A percentile compares a stretch with the other conserved stretches of the same genome.
phyloP scores from a whole-genome alignment of 2,113 vertebrate genomes.

The Pycnonotus jocosus region DNA sequence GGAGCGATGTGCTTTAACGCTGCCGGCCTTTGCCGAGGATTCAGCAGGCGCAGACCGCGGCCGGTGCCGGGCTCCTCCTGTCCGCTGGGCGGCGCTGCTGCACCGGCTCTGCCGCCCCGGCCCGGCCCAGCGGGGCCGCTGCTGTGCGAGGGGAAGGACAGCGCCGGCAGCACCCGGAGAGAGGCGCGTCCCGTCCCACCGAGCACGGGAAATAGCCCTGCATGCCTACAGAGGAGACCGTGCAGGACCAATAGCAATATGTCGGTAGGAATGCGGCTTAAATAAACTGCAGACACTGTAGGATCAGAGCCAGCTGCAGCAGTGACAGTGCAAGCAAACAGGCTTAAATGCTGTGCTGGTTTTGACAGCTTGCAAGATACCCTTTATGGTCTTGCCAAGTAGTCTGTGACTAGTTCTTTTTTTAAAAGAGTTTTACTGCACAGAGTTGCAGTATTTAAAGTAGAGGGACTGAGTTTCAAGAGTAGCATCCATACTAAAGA shows the following conservation, averaged over 20 bases:
- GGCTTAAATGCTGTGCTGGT: not conserved
- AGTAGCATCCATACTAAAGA: not conserved
- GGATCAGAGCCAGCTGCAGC: not conserved
- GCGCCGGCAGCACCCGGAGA: fast-evolving
- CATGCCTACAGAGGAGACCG: not conserved
- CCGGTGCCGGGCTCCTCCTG: fast-evolving
- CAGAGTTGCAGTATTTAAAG: not conserved
- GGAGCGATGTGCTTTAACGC: not conserved
- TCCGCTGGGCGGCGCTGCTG: not conserved
- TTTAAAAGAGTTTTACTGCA: not conserved
- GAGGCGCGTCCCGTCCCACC: fast-evolving
- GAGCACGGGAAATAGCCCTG: not conserved
- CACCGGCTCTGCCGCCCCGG: not conserved
- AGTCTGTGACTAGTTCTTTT: not conserved
- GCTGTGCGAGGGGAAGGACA: not conserved
- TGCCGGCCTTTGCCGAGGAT: not conserved
- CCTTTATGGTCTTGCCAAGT: not conserved
- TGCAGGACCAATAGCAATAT: not conserved
- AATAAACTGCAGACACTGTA: not conserved
- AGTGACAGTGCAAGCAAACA: not conserved
- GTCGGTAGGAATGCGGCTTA: not conserved
- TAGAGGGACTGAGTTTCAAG: not conserved
- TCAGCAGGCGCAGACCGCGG: fast-evolving
- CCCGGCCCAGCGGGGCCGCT: fast-evolving
- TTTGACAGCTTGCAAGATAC: not conserved